phyloP scores from a whole-genome alignment of 2,797 vertebrate species.

The Sylvilagus floridanus region DNA sequence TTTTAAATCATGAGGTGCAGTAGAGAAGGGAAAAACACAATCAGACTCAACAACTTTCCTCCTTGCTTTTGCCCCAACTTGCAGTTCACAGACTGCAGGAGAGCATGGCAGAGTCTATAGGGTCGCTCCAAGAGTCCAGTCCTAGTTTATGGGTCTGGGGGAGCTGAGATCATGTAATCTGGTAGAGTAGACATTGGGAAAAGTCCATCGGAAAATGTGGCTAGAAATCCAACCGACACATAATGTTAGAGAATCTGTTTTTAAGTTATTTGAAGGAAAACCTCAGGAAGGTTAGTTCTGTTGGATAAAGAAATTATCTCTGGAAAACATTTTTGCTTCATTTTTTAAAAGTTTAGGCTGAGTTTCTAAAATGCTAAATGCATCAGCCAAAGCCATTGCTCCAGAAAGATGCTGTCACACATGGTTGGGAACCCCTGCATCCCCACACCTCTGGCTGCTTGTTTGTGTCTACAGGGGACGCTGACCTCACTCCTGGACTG shows the following conservation, averaged over 20 bases:
- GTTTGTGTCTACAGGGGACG: background rate
- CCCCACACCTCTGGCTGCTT: accelerated
- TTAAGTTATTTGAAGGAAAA: conserved; percentile 32
- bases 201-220: background rate
- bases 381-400: background rate
- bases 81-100: background rate
- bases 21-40: background rate
- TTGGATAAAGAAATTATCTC: background rate
- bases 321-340: background rate
- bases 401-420: background rate
- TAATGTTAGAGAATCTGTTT: background rate
- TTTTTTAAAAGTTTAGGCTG: background rate
- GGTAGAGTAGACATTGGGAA: background rate
- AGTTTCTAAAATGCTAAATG: background rate
- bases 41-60: background rate
- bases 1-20: background rate
- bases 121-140: background rate
- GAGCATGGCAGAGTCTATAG: background rate
- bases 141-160: background rate
- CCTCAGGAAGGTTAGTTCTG: background rate
- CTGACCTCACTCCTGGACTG: background rate
- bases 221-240: background rate
- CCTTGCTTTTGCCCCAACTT: background rate
- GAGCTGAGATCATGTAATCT: background rate
- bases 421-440: background rate